Evolutionary conservation across 2,113 vertebrate species (phyloP).

Genomic region (Ameiurus melas): DNA sequence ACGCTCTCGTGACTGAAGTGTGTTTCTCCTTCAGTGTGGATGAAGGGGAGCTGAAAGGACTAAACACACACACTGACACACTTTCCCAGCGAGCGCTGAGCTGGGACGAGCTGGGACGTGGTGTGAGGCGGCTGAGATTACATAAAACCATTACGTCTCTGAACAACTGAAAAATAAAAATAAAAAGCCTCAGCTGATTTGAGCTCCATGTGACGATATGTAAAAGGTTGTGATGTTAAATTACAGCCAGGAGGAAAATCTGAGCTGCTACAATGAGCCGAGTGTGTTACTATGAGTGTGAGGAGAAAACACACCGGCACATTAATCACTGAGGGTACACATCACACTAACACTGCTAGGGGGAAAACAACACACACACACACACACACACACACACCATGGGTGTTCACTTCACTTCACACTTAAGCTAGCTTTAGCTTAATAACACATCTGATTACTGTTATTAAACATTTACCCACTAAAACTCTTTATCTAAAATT

Average conservation of each 20-base stretch:
- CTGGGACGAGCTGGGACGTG: constrained; percentile 56
- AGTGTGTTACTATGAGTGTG: background rate
- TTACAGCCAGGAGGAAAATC: constrained; percentile 9
- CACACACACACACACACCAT: background rate
- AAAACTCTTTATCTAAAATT: background rate
- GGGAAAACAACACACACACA: background rate
- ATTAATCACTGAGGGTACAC: background rate
- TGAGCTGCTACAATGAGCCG: background rate
- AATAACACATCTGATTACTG: background rate
- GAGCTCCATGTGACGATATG: constrained; percentile 10
- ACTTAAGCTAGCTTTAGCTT: background rate
- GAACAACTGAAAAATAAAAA: background rate
- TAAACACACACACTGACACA: constrained; percentile 62
- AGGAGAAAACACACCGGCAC: background rate
- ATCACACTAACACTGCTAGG: background rate
- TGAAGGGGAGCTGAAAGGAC: constrained; percentile 49
- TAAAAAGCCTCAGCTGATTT: constrained; percentile 32
- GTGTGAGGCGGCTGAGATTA: constrained; percentile 49
- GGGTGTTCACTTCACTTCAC: background rate
- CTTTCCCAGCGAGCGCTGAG: constrained; percentile 47
- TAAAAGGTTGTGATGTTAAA: background rate
- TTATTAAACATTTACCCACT: background rate
- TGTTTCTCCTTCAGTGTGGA: constrained; percentile 3
- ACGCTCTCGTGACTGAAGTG: background rate
- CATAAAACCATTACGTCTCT: constrained; percentile 30